Evolutionary conservation across 2,113 vertebrate genomes (phyloP), one percentile per base, ranked within the genome.

Genomic region (Trochalopteron elliotii): DNA sequence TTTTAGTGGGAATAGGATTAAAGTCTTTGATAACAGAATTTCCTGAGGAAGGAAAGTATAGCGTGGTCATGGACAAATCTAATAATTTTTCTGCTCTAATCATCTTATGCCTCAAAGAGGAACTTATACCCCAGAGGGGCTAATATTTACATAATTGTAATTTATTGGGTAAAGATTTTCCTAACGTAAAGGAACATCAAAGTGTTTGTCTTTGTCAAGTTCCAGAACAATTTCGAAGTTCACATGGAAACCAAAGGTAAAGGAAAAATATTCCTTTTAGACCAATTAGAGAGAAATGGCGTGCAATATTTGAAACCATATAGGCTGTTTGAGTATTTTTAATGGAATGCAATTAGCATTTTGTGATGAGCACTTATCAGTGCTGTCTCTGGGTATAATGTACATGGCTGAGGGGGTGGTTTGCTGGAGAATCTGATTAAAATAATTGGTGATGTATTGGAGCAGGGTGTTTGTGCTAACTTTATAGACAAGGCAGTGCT

Each of bases 141-240:
- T 95, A 95, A 83, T 95, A 96, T 97, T 97, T 97, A 95, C 95
- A 96, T 97, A 97, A 96, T 97, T 89, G 93, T 97, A 95, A 97
- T 97, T 96, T 97, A 95, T 95, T 91, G 92, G 85, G 85, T 95
- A 92, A 96, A 96, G 82, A 80, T 87, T 93, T 92, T 94, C n/a
- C 60, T 90, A 90, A 85, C 0, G 8, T 67, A 95, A 74, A 85
- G 89, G 61, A 93, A 96, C 92, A 96, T 97, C 96, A 97, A 97
- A 97, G 94, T 90, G 89, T 91, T 97, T 97, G 86, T 90, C 72
- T 94, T 96, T 60, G 39, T 93, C 83, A 77, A 86, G 60, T 96
- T 95, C n/a, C 57, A 50, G 90, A 96, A 94, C 57, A 81, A 64
- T 94, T 95, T 74, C 72, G 44, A 96, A 65, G 53, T 91, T 91